Evolutionary conservation across 2,888 invertebrate species (phyloP).

Genomic region (Noctua janthina): DNA sequence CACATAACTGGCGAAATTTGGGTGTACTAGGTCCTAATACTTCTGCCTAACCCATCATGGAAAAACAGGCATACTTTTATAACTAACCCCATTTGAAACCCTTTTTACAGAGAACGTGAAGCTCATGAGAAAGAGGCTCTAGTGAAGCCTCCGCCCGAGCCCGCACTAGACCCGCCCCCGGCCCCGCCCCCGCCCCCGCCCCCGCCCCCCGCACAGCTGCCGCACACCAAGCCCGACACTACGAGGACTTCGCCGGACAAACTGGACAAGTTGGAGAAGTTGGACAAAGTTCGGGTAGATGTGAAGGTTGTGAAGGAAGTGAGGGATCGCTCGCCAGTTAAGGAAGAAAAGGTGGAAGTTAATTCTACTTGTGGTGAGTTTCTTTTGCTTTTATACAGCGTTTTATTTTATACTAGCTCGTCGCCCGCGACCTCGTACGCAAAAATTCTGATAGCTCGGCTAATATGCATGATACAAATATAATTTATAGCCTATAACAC

Average conservation of each 20-base stretch:
- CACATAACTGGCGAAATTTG: neutral
- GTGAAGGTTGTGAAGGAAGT: constrained; percentile 62
- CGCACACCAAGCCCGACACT: constrained; percentile 73
- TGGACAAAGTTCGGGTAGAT: constrained; percentile 41
- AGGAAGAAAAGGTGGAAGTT: constrained; percentile 76
- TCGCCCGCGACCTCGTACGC: too few species aligned
- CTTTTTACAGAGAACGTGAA: constrained; percentile 76
- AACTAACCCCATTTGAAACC: neutral
- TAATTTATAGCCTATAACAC: too few species aligned
- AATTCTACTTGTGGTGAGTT: constrained; percentile 86
- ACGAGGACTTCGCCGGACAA: constrained; percentile 72
- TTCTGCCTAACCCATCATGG: neutral
- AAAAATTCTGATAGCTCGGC: too few species aligned
- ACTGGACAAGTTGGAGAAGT: constrained; percentile 70
- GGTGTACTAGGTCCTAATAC: neutral
- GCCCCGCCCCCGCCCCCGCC: rapidly evolving
- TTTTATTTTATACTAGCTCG: neutral
- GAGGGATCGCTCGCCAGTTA: constrained; percentile 73
- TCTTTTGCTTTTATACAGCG: constrained; percentile 5
- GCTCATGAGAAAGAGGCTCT: constrained; percentile 65
- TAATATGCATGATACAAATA: too few species aligned
- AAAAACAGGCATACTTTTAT: neutral
- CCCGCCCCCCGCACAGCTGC: neutral
- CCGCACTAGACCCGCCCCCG: rapidly evolving
- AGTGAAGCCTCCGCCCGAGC: constrained; percentile 30